Conservation (phyloP, 2,888 invertebrate genomes). For the Pemphredon lugubris region DNA sequence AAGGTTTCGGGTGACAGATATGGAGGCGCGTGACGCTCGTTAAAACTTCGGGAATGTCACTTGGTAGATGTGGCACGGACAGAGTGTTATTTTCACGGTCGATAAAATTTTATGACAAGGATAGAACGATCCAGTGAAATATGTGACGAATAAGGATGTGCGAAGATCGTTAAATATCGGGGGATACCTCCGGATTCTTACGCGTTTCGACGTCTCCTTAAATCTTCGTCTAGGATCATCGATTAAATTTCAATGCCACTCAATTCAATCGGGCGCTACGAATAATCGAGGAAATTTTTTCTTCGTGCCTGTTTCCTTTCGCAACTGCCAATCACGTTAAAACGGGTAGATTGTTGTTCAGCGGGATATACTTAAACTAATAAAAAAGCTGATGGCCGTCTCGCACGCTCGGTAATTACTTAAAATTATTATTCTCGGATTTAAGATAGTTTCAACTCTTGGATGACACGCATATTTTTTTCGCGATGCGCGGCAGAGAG, state of each 20-base stretch:
- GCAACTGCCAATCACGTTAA: too few relatives aligned
- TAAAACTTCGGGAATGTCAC: slow-evolving; percentile 55
- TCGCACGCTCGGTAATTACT: too few relatives aligned
- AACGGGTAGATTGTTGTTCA: too few relatives aligned
- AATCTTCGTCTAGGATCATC: slow-evolving; percentile 15
- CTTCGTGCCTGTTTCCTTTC: too few relatives aligned
- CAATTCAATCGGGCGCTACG: background rate
- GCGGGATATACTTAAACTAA: too few relatives aligned
- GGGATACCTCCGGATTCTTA: slow-evolving; percentile 15
- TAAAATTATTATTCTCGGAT: too few relatives aligned
- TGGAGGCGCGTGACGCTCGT: slow-evolving; percentile 56
- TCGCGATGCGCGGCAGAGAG: too few relatives aligned
- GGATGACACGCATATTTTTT: too few relatives aligned
- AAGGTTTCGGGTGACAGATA: slow-evolving; percentile 37
- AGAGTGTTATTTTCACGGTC: slow-evolving; percentile 57
- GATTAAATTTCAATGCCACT: slow-evolving; percentile 9
- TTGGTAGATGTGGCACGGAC: slow-evolving; percentile 44
- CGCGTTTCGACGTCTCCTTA: slow-evolving; percentile 1
- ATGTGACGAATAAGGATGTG: slow-evolving; percentile 45
- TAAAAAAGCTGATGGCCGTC: too few relatives aligned
- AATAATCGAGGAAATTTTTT: background rate
- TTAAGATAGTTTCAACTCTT: too few relatives aligned
- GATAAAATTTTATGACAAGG: slow-evolving; percentile 56
- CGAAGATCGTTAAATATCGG: slow-evolving; percentile 39
- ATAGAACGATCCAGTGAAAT: slow-evolving; percentile 52